Base-by-base conservation (phyloP, 2,888 invertebrate species). In the Lysandra bellargus region DNA sequence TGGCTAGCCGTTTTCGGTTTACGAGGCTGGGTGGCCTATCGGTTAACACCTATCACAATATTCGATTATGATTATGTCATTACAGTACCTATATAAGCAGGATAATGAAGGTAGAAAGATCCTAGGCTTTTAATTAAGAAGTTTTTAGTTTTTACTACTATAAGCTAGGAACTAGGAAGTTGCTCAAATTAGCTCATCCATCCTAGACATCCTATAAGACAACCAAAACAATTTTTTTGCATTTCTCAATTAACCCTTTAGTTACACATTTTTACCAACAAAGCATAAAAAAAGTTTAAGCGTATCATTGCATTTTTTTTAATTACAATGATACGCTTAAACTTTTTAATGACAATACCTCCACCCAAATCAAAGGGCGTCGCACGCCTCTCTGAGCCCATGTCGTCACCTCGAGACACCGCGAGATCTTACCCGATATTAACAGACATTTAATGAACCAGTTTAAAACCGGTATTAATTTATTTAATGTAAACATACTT, bases 1-100 rank as follows among this genome's bases (percentile, higher is more conserved):
- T 92, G 92, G 91, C 87, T 82, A 86, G 87, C 88, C 88, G 87
- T 84, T 88, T 88, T 88, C 86, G 86, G 86, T 87, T 87, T 87
- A 86, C 87, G 83, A 83, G 81, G 80, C 83, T 87, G 88, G 89
- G 87, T 89, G 88, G 90, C 83, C 88, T 85, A 82, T 80, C 82
- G 80, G 82, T 82, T 84, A 81, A 82, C 82, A 81, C 81, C n/a
- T 76, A 75, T 61, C 61, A 76, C 17, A 69, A 64, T 75, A 79
- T 33, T 33, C 69, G 37, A 69, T 69, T 69, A 69, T 9, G 49
- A 49, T 69, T 14, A 69, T 4, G 30, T 30, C 23, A 7, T 30
- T 12, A 64, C 30, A 7, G 60, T 61, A 61, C 17, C n/a, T 9
- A 44, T 40, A 40, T 44, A 44, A 9, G 49, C 2, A 49, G 61